A percentile compares a stretch with the other conserved stretches of the same genome.
Evolutionary conservation across 2,113 vertebrate species (phyloP).

Genomic region (Spizaetus ornatus): DNA sequence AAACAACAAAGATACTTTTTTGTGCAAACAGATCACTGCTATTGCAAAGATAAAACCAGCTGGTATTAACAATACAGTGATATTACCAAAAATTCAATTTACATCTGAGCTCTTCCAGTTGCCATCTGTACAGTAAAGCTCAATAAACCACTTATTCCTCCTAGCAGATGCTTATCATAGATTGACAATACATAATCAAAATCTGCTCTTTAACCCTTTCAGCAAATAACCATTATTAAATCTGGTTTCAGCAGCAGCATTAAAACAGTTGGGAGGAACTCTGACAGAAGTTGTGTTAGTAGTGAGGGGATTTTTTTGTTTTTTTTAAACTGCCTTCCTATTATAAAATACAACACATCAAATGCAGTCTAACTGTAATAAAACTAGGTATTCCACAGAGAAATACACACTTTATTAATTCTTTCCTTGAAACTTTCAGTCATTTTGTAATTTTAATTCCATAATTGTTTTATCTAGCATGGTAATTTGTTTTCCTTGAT

Average conservation of each 20-base stretch:
- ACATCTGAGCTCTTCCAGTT: conserved; percentile 36
- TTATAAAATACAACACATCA: neutral
- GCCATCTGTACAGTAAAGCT: conserved; percentile 77
- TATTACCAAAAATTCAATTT: conserved; percentile 62
- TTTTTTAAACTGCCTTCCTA: neutral
- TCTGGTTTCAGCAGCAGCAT: neutral
- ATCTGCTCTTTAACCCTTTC: conserved; percentile 28
- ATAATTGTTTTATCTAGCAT: neutral
- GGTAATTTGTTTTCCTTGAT: neutral
- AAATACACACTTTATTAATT: neutral
- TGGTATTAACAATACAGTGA: conserved; percentile 57
- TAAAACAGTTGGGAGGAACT: neutral
- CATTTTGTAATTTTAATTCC: neutral
- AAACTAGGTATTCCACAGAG: neutral
- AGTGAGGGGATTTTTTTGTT: neutral
- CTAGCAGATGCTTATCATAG: conserved; percentile 18
- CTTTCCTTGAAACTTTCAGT: neutral
- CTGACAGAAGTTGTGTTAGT: neutral
- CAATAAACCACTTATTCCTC: conserved; percentile 67
- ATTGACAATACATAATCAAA: conserved; percentile 33
- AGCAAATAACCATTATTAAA: neutral
- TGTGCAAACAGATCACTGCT: neutral
- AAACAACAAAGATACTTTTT: neutral
- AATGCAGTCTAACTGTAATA: neutral
- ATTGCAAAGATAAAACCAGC: conserved; percentile 47